Percentiles rank a stretch among this genome's conserved stretches.
Evolutionary conservation across 2,113 vertebrate species (phyloP).

Genomic region (Felis chaus): DNA sequence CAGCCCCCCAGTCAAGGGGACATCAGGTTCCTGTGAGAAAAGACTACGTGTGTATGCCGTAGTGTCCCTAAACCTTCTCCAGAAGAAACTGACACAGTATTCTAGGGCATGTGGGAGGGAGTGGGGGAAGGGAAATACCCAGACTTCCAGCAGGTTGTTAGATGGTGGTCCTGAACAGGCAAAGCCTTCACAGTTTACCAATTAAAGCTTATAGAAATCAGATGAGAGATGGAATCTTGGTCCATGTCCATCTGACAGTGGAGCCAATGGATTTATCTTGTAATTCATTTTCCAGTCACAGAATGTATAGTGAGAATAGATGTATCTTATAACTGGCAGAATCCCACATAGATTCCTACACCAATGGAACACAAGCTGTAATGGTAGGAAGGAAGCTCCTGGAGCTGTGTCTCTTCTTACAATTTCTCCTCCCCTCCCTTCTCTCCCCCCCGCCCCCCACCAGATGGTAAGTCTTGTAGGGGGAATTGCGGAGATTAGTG

Average conservation of each 20-base stretch:
- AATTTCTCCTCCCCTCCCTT: not conserved
- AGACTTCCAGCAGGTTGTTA: not conserved
- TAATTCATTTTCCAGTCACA: not conserved
- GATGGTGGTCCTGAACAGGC: not conserved
- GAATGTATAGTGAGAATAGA: not conserved
- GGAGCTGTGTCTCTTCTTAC: not conserved
- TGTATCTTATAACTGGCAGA: not conserved
- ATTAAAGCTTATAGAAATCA: not conserved
- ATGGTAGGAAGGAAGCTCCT: not conserved
- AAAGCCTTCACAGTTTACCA: not conserved
- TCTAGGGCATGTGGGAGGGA: not conserved
- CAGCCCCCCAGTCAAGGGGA: not conserved
- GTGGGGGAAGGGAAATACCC: not conserved
- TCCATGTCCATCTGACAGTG: not conserved
- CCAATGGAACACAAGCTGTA: not conserved
- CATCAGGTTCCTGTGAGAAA: not conserved
- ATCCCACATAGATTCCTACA: not conserved
- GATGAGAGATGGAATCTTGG: not conserved
- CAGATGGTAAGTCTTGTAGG: not conserved
- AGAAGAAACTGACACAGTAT: not conserved
- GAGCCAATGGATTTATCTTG: not conserved
- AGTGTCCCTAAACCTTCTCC: not conserved
- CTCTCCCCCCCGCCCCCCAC: not conserved
- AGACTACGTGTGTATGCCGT: not conserved
- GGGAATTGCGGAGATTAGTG: not conserved